Evolutionary conservation across 2,113 vertebrate species (phyloP).

Genomic region (Nerophis lumbriciformis): DNA sequence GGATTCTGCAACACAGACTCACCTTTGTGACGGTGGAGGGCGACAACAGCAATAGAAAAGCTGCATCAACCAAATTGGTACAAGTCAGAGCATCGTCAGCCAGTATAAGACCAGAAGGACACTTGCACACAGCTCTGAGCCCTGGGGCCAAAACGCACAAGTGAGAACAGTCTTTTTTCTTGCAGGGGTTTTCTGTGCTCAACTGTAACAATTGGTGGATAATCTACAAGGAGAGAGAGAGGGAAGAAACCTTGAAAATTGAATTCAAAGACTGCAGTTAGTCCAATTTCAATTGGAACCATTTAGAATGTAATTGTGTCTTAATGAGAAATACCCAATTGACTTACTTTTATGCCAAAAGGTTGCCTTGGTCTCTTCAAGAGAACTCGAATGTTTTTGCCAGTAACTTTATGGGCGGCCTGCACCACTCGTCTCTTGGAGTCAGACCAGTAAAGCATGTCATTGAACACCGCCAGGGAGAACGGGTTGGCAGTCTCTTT

Average conservation of each 20-base stretch:
- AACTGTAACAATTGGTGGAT: slow-evolving; percentile 71
- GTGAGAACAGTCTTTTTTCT: slow-evolving; percentile 74
- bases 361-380: slow-evolving; percentile 77
- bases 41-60: slow-evolving; percentile 75
- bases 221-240: slow-evolving; percentile 38
- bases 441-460: slow-evolving; percentile 87
- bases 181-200: slow-evolving; percentile 62
- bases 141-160: slow-evolving; percentile 78
- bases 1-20: background rate
- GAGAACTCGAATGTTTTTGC: slow-evolving; percentile 75
- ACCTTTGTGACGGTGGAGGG: slow-evolving; percentile 74
- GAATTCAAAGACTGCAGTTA: too few species aligned
- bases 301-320: background rate
- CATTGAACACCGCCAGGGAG: slow-evolving; percentile 77
- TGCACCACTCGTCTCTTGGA: slow-evolving; percentile 74
- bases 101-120: slow-evolving; percentile 69
- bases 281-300: background rate
- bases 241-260: background rate
- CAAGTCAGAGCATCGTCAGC: slow-evolving; percentile 69
- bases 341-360: slow-evolving; percentile 78
- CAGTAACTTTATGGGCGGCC: slow-evolving; percentile 72
- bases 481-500: slow-evolving; percentile 78
- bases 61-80: slow-evolving; percentile 59
- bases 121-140: slow-evolving; percentile 75
- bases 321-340: background rate